Base-by-base conservation (phyloP, 2,113 vertebrate genomes). In the Heterocephalus glaber region DNA sequence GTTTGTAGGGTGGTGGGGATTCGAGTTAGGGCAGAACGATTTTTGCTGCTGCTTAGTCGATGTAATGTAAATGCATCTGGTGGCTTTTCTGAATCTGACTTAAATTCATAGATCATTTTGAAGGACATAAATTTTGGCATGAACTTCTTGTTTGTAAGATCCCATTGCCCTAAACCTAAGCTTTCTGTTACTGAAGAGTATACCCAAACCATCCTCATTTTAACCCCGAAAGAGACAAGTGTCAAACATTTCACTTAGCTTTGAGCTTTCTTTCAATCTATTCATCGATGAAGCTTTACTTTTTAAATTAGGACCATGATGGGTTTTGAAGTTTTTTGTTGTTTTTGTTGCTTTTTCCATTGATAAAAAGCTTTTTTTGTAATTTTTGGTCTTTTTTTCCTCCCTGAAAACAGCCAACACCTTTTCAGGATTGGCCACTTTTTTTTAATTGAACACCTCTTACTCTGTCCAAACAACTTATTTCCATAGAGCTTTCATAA, bases 401-500 rank as follows among this genome's bases (percentile, higher is more conserved):
- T 12, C 24, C 44, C 58, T n/a, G 63, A 49, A 30, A 77, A 74
- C 0, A 79, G 28, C 38, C 22, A 74, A 95, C 83, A 93, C 30
- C n/a, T 95, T 90, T 96, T 88, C 54, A 97, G 77, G 76, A 83
- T 56, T 92, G 52, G 28, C 61, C 86, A 44, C 56, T 97, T 97
- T 98, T 98, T 49, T 83, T 94, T 52, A 52, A 52, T 94, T 96
- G 95, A 96, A 86, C 65, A 87, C 16, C 89, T 97, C 92, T 96
- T 97, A 94, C 44, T 93, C 58, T 96, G 35, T 89, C 63, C 96
- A 95, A 97, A 97, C 58, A 96, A 86, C 49, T 97, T 96, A 96
- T 97, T 98, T 97, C 77, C 66, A 88, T 7, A 44, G 79, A 81
- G 47, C 87, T 98, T 94, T 92, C 93, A 97, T 97, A 47, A 95